Base-by-base conservation (phyloP, 2,113 vertebrate genomes). In the Arenaria interpres region DNA sequence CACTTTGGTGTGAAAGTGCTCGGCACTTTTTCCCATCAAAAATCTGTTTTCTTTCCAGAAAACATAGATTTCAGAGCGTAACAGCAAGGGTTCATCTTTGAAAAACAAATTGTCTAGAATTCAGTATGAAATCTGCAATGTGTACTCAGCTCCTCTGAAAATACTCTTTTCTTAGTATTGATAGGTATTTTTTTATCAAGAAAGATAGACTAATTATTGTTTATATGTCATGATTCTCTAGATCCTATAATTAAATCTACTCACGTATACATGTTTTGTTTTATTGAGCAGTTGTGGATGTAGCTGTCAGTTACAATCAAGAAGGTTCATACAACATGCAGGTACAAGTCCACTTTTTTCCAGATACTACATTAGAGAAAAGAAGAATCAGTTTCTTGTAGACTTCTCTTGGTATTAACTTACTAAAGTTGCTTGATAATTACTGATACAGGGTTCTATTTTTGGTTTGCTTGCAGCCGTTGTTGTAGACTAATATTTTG, bases 301-400 rank as follows among this genome's bases (percentile, higher is more conserved):
- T 99, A 80, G 95, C 98, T 90, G 95, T 99, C 56, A 96, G 89
- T 8, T 99, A 99, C 94, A 99, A 98, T 96, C 97, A 74, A 60
- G 99, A 99, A 60, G 98, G 99, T 32, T 99, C 99, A 30, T 99
- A 99, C 87, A 98, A 88, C n/a, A 99, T 99, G 98, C 98, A 99
- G 99, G 99, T 99, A 98, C 19, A 66, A 98, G 91, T 73, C 60
- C 30, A 27, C 1, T 14, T 78, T 78, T 78, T 90, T 92, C 78
- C 37, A 57, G 48, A 45, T 89, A n/a, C 21, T 89, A 79, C 4
- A 12, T 72, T 75, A 68, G 21, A 33, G 85, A 51, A 82, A 89
- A 76, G 3, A 71, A 69, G 13, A 45, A 67, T 75, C 12, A 0
- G 3, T 82, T 85, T 73, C 35, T 33, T 85, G 5, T 45, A n/a